These are phyloP conservation scores for Ctenopoma kingsleyae DNA, from an alignment of 2,797 vertebrate genomes.

Conservation along the genomic window DNA sequence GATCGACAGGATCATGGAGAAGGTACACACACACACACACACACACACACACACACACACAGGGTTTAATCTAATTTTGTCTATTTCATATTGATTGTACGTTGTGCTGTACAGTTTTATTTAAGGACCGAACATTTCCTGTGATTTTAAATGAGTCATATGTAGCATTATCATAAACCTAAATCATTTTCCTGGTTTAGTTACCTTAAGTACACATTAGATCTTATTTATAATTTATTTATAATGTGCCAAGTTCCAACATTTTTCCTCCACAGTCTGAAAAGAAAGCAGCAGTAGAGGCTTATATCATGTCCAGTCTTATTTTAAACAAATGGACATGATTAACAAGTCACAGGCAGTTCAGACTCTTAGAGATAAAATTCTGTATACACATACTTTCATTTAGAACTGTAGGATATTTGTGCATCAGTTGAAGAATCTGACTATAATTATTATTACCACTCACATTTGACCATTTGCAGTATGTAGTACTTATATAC, in stretches of 20 bases:
- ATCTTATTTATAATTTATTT: no score
- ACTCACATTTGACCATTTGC: no score
- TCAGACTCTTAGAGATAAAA: not conserved
- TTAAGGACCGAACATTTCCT: no score
- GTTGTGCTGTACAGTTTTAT: no score
- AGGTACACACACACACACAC: conserved; percentile 81
- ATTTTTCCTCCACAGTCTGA: not conserved
- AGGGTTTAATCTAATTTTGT: no score
- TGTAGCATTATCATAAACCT: no score
- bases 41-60: conserved; percentile 3
- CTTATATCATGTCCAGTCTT: not conserved
- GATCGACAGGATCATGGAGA: conserved; percentile 99
- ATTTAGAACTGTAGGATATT: not conserved
- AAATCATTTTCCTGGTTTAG: no score
- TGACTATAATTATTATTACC: no score
- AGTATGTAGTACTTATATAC: not conserved
- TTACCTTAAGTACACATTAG: no score
- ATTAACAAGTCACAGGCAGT: not conserved
- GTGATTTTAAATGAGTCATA: no score
- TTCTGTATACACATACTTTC: not conserved
- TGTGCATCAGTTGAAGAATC: no score
- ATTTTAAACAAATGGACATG: not conserved
- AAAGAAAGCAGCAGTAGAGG: not conserved
- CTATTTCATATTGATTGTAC: not conserved
- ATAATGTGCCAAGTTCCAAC: no score